Percentiles rank a stretch among this genome's conserved stretches.
Conservation (phyloP, 2,888 invertebrate genomes). For the Salticus scenicus region DNA sequence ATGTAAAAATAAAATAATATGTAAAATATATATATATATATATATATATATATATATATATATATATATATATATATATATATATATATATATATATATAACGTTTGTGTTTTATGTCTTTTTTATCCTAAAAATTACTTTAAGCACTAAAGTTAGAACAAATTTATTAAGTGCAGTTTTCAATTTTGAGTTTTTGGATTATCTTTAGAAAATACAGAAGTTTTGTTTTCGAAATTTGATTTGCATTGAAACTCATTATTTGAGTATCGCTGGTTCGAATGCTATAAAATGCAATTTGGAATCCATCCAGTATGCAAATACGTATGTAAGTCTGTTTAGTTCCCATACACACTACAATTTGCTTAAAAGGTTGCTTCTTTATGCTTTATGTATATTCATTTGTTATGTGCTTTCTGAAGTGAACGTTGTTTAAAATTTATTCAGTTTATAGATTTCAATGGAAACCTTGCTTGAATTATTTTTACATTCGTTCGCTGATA, state of each 20-base stretch:
- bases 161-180: not conserved
- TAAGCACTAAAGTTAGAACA: not conserved
- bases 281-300: constrained; percentile 23
- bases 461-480: not conserved
- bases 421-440: constrained; percentile 1
- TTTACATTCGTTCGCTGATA: not conserved
- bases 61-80: too few relatives aligned
- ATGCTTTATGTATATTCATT: constrained; percentile 22
- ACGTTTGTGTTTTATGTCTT: too few relatives aligned
- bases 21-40: too few relatives aligned
- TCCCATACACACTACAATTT: constrained; percentile 10
- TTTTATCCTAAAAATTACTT: too few relatives aligned
- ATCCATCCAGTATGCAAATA: constrained; percentile 17
- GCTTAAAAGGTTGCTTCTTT: constrained; percentile 26
- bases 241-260: constrained; percentile 18
- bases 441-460: not conserved
- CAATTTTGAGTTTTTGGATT: not conserved
- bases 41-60: too few relatives aligned
- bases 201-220: constrained; percentile 10
- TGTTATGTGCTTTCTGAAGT: not conserved
- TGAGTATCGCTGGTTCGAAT: not conserved
- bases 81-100: too few relatives aligned
- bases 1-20: too few relatives aligned
- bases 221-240: constrained; percentile 26
- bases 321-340: not conserved